Percentiles rank a stretch among this genome's conserved stretches.
These are phyloP conservation scores for cat (Felis catus) DNA, from an alignment of 2,113 vertebrate species.

Conservation along the genomic window F.catus_Fca126_mat1.0 CM031414.1:55204001-55204500, in stretches of 20 bases:
- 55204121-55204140: background rate
- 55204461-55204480: background rate
- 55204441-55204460: background rate
- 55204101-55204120: background rate
- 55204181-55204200: background rate
- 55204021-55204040: background rate
- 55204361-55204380: background rate
- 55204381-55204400: background rate
- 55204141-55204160: background rate
- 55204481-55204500: background rate
- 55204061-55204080: background rate
- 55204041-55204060: background rate
- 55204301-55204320: background rate
- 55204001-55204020: background rate
- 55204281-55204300: background rate
- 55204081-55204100: background rate
- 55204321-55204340: background rate
- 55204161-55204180: background rate
- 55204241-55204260: background rate
- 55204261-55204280: background rate
- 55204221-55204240: background rate
- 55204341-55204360: background rate
- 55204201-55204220: background rate
- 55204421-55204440: background rate
- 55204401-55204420: background rate